These are phyloP conservation scores for Timema podura DNA, from an alignment of 2,888 invertebrate genomes.

Conservation along the genomic window DNA sequence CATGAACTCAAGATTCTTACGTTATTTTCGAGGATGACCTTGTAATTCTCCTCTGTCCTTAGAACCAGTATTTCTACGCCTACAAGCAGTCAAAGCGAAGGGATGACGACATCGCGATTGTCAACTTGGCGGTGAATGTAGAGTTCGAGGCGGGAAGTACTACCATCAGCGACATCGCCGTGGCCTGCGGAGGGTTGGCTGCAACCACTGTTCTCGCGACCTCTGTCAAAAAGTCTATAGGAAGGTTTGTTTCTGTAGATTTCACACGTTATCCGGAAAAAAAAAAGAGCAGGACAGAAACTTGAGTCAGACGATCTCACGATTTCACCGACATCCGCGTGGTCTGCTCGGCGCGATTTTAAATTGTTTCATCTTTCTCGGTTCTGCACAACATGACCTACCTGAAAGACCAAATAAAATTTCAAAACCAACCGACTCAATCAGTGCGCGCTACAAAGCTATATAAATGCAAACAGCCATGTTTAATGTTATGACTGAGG, in stretches of 20 bases:
- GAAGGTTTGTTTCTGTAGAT: constrained; percentile 42
- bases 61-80: constrained; percentile 66
- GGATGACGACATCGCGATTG: constrained; percentile 95
- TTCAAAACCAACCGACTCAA: too few relatives aligned
- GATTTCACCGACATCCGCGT: too few relatives aligned
- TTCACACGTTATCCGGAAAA: too few relatives aligned
- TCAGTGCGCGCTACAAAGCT: too few relatives aligned
- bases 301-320: too few relatives aligned
- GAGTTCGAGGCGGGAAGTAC: constrained; percentile 53
- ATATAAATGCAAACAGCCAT: too few relatives aligned
- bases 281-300: too few relatives aligned
- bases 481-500: too few relatives aligned
- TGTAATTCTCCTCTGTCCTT: constrained; percentile 13
- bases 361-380: too few relatives aligned
- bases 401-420: too few relatives aligned
- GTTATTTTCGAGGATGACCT: not conserved
- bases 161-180: constrained; percentile 57
- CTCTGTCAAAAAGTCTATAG: constrained; percentile 58
- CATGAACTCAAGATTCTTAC: not conserved
- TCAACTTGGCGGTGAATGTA: constrained; percentile 79
- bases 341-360: too few relatives aligned
- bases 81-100: constrained; percentile 89
- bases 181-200: constrained; percentile 94
- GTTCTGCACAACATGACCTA: too few relatives aligned
- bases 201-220: constrained; percentile 73